Conservation (phyloP, 2,888 invertebrate genomes). For the Ectropis crepuscularia region DNA sequence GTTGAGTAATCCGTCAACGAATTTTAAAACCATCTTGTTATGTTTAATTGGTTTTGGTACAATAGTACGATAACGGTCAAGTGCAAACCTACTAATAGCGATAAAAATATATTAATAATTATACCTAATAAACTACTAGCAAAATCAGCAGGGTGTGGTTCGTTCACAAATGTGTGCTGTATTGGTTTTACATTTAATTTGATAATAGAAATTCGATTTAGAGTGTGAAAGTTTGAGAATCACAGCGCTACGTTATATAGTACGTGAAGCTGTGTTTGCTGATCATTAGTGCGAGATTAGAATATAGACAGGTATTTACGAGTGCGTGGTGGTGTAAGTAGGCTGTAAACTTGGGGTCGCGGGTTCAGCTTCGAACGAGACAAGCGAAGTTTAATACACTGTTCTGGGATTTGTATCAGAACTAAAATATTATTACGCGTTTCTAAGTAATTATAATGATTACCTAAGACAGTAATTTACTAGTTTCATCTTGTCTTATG, state of each 20-base stretch:
- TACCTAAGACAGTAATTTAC: background rate
- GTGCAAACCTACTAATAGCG: too few species aligned
- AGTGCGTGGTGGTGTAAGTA: conserved; percentile 29
- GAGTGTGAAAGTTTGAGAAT: too few species aligned
- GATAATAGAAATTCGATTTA: too few species aligned
- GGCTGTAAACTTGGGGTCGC: conserved; percentile 27
- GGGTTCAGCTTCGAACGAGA: conserved; percentile 23
- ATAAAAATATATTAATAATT: too few species aligned
- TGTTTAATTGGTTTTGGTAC: too few species aligned
- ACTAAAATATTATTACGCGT: background rate
- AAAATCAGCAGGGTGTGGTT: too few species aligned
- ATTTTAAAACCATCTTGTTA: too few species aligned
- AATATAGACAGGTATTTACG: conserved; percentile 30
- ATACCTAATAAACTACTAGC: too few species aligned
- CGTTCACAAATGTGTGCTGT: too few species aligned
- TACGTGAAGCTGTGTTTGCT: conserved; percentile 34
- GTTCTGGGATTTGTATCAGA: background rate
- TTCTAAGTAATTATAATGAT: background rate
- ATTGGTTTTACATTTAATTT: too few species aligned
- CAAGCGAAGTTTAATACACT: conserved; percentile 6
- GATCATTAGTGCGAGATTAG: conserved; percentile 33
- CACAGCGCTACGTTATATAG: conserved; percentile 17
- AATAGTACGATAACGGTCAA: too few species aligned
- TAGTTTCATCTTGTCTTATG: background rate
- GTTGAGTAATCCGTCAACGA: too few species aligned